A percentile compares a stretch with the other conserved stretches of the same genome.
These are phyloP conservation scores for Galaxea fascicularis DNA, from an alignment of 92 coral and sea anemone species.

Conservation along the genomic window DNA sequence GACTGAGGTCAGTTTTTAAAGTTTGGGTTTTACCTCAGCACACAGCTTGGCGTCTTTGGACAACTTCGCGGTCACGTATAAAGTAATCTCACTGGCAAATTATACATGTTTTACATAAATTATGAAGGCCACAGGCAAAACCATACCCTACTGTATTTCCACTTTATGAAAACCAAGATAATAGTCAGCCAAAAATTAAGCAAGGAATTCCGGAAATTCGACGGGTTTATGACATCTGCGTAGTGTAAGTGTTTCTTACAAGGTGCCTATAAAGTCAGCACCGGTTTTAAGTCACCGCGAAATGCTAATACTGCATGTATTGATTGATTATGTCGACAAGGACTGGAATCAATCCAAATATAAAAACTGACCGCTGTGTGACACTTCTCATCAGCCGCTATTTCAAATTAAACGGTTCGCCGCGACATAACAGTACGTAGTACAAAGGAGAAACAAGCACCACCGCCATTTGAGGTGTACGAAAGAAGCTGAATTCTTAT, in stretches of 20 bases:
- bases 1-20: background rate
- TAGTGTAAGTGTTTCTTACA: background rate
- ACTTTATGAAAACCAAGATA: background rate
- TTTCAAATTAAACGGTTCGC: background rate
- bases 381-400: constrained; percentile 2
- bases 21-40: constrained; percentile 31
- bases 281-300: background rate
- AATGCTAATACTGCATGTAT: constrained; percentile 4
- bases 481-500: background rate
- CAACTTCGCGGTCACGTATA: background rate
- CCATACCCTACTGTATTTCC: background rate
- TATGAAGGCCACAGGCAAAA: constrained; percentile 41
- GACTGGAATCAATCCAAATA: constrained; percentile 40
- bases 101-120: constrained; percentile 26
- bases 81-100: constrained; percentile 4
- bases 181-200: background rate
- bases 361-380: constrained; percentile 25
- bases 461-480: background rate
- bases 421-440: background rate
- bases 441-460: background rate
- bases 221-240: background rate
- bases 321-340: constrained; percentile 27
- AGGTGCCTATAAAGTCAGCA: background rate
- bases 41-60: background rate
- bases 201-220: background rate